phyloP scores from a whole-genome alignment of 1,140 invertebrate species.

The Grapholita molesta region DNA sequence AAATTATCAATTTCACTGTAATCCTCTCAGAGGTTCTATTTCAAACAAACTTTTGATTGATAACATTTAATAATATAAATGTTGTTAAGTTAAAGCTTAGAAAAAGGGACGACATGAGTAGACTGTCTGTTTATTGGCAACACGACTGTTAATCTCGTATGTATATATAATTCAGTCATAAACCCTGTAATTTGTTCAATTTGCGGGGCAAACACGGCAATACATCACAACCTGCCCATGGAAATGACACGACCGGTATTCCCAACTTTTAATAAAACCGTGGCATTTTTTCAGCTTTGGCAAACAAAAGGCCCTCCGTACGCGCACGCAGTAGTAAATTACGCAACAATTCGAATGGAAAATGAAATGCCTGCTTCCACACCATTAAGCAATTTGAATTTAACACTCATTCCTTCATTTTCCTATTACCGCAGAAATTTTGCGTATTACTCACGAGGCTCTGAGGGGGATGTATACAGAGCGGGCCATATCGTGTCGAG shows the following conservation, averaged over 20 bases:
- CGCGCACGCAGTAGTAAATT: conserved; percentile 68
- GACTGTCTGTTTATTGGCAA: not conserved
- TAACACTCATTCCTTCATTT: conserved; percentile 74
- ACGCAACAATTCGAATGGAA: conserved; percentile 71
- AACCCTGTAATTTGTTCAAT: conserved; percentile 3
- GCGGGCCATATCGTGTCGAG: not conserved
- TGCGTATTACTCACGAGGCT: conserved; percentile 28
- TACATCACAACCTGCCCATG: conserved; percentile 15
- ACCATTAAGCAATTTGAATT: conserved; percentile 76
- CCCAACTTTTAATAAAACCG: conserved; percentile 13
- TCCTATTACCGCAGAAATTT: conserved; percentile 61
- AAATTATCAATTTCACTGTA: no score
- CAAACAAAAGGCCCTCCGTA: conserved; percentile 62
- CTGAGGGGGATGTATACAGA: conserved; percentile 18
- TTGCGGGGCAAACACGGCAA: not conserved
- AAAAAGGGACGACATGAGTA: no score
- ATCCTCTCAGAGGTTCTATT: no score
- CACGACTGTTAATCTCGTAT: not conserved
- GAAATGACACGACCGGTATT: conserved; percentile 16
- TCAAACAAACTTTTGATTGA: no score
- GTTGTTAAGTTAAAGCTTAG: no score
- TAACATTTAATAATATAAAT: no score
- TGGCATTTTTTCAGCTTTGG: conserved; percentile 27
- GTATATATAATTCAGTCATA: not conserved
- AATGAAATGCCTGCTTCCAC: conserved; percentile 74